Conservation (phyloP, 2,888 invertebrate species). For the Drosophila basisetae region DNA sequence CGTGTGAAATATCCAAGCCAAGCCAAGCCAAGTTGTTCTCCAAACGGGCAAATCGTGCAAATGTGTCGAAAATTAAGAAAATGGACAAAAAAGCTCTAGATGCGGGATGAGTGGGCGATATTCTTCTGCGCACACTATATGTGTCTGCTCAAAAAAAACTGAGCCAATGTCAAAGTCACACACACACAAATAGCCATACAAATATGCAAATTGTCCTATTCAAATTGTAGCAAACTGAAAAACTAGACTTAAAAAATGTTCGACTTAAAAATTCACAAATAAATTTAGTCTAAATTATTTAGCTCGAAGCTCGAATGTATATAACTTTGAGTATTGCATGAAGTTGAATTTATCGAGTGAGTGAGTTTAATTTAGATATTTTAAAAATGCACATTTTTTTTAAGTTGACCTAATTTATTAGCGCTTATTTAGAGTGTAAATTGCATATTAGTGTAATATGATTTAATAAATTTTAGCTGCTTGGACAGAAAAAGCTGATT, state of each 20-base stretch:
- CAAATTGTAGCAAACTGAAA: constrained; percentile 2
- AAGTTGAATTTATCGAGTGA: not conserved
- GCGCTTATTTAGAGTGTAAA: not conserved
- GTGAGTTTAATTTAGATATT: not conserved
- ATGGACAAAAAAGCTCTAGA: constrained; percentile 23
- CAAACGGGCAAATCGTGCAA: constrained; percentile 71
- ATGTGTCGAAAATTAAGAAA: constrained; percentile 76
- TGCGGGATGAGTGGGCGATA: constrained; percentile 21
- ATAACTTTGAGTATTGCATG: not conserved
- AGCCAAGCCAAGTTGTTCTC: constrained; percentile 7
- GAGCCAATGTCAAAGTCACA: constrained; percentile 59
- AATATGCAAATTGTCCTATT: constrained; percentile 56
- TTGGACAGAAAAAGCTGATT: not conserved
- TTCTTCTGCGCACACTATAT: not conserved
- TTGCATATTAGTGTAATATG: not conserved
- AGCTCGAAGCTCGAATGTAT: not conserved
- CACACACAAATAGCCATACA: constrained; percentile 37
- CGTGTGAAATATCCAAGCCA: constrained; percentile 52
- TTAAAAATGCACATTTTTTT: not conserved
- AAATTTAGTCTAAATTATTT: not conserved
- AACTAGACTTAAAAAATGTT: not conserved
- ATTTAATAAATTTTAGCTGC: not conserved
- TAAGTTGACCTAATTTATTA: not conserved
- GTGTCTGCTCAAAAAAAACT: constrained; percentile 15
- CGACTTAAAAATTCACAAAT: constrained; percentile 2